Conservation (phyloP, 2,113 vertebrate species). For the Thunnus thynnus region DNA sequence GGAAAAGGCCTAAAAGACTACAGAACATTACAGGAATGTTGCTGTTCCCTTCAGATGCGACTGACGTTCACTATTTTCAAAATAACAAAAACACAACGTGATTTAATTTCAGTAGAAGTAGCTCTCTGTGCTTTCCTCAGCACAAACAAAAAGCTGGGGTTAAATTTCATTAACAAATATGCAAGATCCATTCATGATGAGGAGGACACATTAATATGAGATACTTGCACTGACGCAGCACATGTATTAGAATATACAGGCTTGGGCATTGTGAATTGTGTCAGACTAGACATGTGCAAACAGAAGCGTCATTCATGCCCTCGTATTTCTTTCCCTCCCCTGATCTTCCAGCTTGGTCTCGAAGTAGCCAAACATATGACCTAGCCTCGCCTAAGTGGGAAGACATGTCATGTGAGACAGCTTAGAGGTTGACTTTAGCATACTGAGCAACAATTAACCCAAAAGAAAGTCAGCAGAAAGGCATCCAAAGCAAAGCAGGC, state of each 20-base stretch:
- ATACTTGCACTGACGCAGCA: background rate
- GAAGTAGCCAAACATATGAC: slow-evolving; percentile 50
- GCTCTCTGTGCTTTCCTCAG: background rate
- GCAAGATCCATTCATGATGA: background rate
- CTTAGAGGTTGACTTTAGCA: slow-evolving; percentile 28
- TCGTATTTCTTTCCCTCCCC: background rate
- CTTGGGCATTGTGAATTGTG: slow-evolving; percentile 25
- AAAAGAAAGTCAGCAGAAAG: background rate
- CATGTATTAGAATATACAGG: slow-evolving; percentile 6
- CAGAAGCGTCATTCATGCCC: slow-evolving; percentile 64
- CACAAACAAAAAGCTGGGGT: background rate
- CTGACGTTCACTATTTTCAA: slow-evolving; percentile 18
- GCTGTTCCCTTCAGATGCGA: slow-evolving; percentile 3
- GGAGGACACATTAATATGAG: background rate
- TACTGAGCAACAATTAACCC: slow-evolving; percentile 13
- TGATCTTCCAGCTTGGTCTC: slow-evolving; percentile 25
- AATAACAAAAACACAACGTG: background rate
- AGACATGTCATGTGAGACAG: slow-evolving; percentile 68
- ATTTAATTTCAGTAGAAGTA: background rate
- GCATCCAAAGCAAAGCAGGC: background rate
- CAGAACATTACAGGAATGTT: slow-evolving; percentile 16
- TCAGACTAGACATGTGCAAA: slow-evolving; percentile 12
- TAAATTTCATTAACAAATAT: background rate
- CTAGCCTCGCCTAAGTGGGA: slow-evolving; percentile 4
- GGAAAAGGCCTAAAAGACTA: background rate